Base-by-base conservation (phyloP, 2,888 invertebrate genomes). In the Sycophila texana region DNA sequence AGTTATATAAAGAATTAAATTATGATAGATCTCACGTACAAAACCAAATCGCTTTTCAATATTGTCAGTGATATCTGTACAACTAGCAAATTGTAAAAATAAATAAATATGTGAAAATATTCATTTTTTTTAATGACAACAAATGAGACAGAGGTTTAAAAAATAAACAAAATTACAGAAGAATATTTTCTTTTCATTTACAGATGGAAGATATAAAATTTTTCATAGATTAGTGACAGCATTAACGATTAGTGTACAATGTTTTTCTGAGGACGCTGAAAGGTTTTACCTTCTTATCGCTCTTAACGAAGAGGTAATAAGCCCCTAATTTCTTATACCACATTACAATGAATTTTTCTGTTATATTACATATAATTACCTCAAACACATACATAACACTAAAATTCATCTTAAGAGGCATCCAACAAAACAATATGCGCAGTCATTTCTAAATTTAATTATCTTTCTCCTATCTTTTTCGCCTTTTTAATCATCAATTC, bases 131-230 rank as follows among this genome's bases (percentile, higher is more conserved):
- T n/a, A 65, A 65, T 49, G 18, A 65, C 18, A 10, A 20, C 4
- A 20, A 51, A 20, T 18, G 16, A 16, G 16, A 58, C 67, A 49
- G 16, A 14, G 47, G 72, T 74, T 68, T 57, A 74, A 74, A 20
- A 47, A 65, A 68, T 39, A 70, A 18, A 79, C 67, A 49, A 26
- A 55, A 82, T 85, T 79, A 87, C 86, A 86, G 88, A 88, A 88
- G 87, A 88, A 88, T 88, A 88, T 86, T 86, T 87, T 87, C 84
- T 88, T 87, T 87, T 88, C 86, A 86, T 86, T 87, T 86, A 86
- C 85, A 87, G 86, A 86, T 83, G 83, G 85, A 84, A 87, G 85
- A 87, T 88, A 88, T 86, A 86, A 88, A 88, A 88, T 86, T 84
- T 86, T 86, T 83, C 82, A 87, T 86, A 88, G 87, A 86, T 86